Evolutionary conservation across 2,888 invertebrate species (phyloP).

Genomic region (Mongoloraphidia duomilia): DNA sequence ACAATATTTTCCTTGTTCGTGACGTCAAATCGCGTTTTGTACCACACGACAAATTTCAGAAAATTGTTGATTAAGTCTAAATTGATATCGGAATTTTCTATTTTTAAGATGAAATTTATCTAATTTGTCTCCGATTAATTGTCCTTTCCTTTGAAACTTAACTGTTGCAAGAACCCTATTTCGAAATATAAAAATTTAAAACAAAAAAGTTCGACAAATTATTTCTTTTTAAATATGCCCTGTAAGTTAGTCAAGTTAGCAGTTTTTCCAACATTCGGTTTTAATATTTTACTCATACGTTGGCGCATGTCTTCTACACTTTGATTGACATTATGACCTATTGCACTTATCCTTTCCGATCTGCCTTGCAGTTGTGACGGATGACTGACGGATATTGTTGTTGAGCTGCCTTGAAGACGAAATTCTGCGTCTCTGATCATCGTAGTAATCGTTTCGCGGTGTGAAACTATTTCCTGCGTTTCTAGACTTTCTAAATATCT

Average conservation of each 20-base stretch:
- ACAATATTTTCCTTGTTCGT: too few species aligned
- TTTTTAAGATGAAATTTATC: too few species aligned
- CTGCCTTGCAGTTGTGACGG: conserved; percentile 9
- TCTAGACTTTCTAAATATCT: conserved; percentile 34
- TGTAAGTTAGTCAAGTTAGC: conserved; percentile 28
- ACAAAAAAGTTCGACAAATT: conserved; percentile 7
- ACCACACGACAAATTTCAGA: too few species aligned
- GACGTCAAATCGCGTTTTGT: too few species aligned
- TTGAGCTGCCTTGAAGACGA: conserved; percentile 22
- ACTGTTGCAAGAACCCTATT: too few species aligned
- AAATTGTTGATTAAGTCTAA: too few species aligned
- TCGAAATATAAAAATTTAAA: not conserved
- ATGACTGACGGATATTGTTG: not conserved
- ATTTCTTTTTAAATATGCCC: conserved; percentile 33
- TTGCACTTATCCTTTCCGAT: conserved; percentile 4
- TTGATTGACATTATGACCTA: conserved; percentile 31
- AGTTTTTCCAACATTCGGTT: conserved; percentile 28
- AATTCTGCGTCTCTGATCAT: conserved; percentile 39
- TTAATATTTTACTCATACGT: conserved; percentile 43
- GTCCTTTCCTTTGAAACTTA: too few species aligned
- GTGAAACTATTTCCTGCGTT: conserved; percentile 31
- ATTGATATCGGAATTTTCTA: too few species aligned
- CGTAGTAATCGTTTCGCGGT: conserved; percentile 34
- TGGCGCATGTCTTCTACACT: conserved; percentile 45
- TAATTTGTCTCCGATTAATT: too few species aligned